A percentile compares a stretch with the other conserved stretches of the same genome.
phyloP scores from a whole-genome alignment of 1,140 invertebrate species.

The Epicauta chinensis region DNA sequence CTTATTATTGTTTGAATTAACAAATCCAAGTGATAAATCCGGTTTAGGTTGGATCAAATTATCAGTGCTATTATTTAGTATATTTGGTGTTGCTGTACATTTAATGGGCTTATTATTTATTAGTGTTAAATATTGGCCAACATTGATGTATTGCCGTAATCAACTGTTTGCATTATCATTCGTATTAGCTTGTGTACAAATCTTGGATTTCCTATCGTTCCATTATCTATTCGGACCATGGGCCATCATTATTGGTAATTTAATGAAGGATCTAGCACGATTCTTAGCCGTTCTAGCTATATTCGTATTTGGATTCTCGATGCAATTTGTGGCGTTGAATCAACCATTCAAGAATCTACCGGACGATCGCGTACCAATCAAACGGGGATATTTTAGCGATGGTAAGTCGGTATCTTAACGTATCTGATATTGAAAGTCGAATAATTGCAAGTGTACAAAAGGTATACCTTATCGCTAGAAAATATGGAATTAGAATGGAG shows the following conservation, averaged over 20 bases:
- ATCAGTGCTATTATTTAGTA: slow-evolving; percentile 85
- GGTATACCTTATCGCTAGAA: too few species aligned
- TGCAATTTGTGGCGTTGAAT: slow-evolving; percentile 94
- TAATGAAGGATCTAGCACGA: slow-evolving; percentile 86
- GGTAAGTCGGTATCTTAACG: slow-evolving; percentile 67
- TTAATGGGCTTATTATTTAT: slow-evolving; percentile 70
- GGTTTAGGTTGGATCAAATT: slow-evolving; percentile 91
- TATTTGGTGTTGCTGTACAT: slow-evolving; percentile 87
- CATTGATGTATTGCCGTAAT: slow-evolving; percentile 87
- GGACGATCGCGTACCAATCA: slow-evolving; percentile 34
- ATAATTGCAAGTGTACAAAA: too few species aligned
- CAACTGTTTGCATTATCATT: slow-evolving; percentile 94
- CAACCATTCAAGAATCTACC: slow-evolving; percentile 74
- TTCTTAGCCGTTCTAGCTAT: slow-evolving; percentile 96
- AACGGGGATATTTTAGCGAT: slow-evolving; percentile 59
- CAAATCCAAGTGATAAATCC: slow-evolving; percentile 92
- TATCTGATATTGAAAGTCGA: too few species aligned
- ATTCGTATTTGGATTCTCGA: slow-evolving; percentile 97
- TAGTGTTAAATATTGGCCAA: slow-evolving; percentile 66
- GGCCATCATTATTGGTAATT: slow-evolving; percentile 86
- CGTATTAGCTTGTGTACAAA: slow-evolving; percentile 92
- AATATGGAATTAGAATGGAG: too few species aligned
- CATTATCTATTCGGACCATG: slow-evolving; percentile 99
- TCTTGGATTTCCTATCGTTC: slow-evolving; percentile 94
- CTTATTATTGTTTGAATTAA: slow-evolving; percentile 90